Percentiles rank a stretch among this genome's conserved stretches.
phyloP scores from a whole-genome alignment of 2,797 vertebrate species.

The Orientallactaga sibirica region DNA sequence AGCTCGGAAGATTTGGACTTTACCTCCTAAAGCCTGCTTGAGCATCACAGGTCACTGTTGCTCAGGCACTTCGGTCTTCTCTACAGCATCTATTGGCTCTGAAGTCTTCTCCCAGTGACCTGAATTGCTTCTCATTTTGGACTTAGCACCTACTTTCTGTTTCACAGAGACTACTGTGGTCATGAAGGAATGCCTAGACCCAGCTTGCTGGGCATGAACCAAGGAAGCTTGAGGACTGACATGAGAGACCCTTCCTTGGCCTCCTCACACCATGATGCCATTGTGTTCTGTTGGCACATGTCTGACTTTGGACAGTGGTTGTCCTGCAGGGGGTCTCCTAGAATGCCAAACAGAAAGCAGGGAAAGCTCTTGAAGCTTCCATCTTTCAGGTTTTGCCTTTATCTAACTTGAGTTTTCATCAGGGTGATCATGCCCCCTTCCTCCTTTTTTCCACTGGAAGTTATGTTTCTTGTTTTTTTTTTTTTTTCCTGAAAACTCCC shows the following conservation, averaged over 20 bases:
- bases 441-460: background rate
- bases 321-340: background rate
- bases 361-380: background rate
- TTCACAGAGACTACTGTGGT: background rate
- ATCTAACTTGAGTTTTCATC: background rate
- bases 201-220: background rate
- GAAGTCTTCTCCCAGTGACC: background rate
- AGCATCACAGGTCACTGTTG: background rate
- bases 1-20: background rate
- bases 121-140: background rate
- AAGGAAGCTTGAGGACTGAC: background rate
- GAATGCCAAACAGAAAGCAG: background rate
- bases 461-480: background rate
- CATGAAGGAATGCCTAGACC: background rate
- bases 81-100: background rate
- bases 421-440: background rate
- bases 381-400: background rate
- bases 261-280: background rate
- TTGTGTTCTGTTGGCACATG: background rate
- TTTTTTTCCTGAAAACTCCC: background rate
- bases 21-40: background rate
- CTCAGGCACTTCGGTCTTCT: background rate
- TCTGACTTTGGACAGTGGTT: background rate
- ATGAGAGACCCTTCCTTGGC: background rate
- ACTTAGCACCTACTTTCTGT: background rate